Percentiles rank a stretch among this genome's conserved stretches.
Conservation (phyloP, 2,888 invertebrate genomes). For the Scrobipalpa atriplicella region DNA sequence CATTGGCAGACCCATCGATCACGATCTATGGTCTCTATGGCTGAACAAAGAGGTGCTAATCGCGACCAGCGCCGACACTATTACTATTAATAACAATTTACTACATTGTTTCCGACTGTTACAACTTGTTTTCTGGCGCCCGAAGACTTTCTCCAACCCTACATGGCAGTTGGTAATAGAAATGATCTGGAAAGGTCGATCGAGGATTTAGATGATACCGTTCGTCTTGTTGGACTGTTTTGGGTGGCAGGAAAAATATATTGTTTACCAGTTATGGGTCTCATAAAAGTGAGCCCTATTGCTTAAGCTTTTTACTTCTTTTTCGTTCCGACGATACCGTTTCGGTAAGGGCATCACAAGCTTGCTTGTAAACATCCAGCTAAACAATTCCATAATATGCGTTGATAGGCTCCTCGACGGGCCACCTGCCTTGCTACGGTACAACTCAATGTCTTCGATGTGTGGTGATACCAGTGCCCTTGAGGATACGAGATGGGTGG, state of each 20-base stretch:
- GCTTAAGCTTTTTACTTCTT: too few species aligned
- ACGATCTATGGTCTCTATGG: neutral
- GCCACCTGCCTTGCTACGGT: too few species aligned
- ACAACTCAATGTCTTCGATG: too few species aligned
- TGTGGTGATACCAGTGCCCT: too few species aligned
- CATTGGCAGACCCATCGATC: conserved; percentile 23
- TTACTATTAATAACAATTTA: conserved; percentile 61
- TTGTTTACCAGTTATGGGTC: neutral
- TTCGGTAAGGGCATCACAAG: too few species aligned
- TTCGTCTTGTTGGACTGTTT: conserved; percentile 1
- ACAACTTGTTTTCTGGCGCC: conserved; percentile 29
- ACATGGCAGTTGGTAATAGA: conserved; percentile 31
- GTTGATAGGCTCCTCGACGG: too few species aligned
- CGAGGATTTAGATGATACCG: conserved; percentile 6
- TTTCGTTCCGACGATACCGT: too few species aligned
- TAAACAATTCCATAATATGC: too few species aligned
- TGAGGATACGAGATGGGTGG: too few species aligned
- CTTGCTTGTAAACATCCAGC: too few species aligned
- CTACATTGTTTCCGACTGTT: conserved; percentile 43
- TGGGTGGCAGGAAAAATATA: neutral
- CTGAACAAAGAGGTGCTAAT: conserved; percentile 34
- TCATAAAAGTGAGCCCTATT: neutral
- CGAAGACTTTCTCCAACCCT: conserved; percentile 46
- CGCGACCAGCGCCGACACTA: conserved; percentile 39
- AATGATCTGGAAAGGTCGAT: conserved; percentile 11